Evolutionary conservation across 2,888 invertebrate genomes (phyloP), one percentile per base, ranked within the genome.

Genomic region (Clepsis dumicolana): DNA sequence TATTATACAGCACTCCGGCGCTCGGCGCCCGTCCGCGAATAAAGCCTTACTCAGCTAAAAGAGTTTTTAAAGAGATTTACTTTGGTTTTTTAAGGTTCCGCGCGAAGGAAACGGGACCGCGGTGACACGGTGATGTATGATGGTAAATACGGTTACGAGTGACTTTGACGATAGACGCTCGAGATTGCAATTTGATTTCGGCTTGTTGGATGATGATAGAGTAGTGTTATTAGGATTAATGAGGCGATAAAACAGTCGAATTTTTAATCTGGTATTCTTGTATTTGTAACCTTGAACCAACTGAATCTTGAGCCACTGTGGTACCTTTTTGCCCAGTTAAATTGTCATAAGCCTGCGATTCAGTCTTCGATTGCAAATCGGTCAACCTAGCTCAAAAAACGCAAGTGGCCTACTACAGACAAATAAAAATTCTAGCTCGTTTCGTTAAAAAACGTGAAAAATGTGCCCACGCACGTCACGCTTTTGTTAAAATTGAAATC

Each of bases 31-130:
- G 60, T 54, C 67, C 64, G 25, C 64, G 60, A 67, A 67, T 61
- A 56, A 64, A 67, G 70, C 60, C 64, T 63, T 66, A 66, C 59
- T 64, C 67, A 64, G 64, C 67, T 67, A 63, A 67, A 67, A 32
- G 62, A 67, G 56, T 67, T 67, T 67, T 67, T 67, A 67, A 67
- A 67, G 67, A 67, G 67, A 67, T 67, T 67, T 67, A 63, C 67
- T 67, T 63, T 67, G 67, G 56, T 67, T 67, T 67, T 67, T 67
- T 67, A 67, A 67, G 62, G 62, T 67, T 57, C 56, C 62, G 50
- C 62, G 57, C 16, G 53, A 65, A 32, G 56, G 52, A 65, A 62
- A 54, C 61, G 66, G 21, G 35, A 48, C 54, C 38, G 48, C 54
- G 53, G 29, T 62, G 66, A 64, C 64, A 64, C 59, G 64, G 54